A percentile compares a stretch with the other conserved stretches of the same genome.
phyloP scores from a whole-genome alignment of 1,140 invertebrate species.

The Scaptomyza montana region DNA sequence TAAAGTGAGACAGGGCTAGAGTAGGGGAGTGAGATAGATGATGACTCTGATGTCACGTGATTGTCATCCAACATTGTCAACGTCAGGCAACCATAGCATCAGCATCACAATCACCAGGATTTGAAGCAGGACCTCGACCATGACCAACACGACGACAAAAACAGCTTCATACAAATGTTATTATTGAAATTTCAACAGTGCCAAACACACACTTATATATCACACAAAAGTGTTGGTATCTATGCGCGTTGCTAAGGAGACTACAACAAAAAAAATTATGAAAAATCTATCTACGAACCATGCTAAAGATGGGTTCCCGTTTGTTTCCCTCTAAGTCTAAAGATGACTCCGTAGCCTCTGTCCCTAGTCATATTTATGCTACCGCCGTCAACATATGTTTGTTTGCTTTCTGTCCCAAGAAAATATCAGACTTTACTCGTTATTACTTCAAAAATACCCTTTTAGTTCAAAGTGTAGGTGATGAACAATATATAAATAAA shows the following conservation, averaged over 20 bases:
- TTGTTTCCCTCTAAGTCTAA: not conserved
- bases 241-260: constrained; percentile 45
- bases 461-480: too few relatives aligned
- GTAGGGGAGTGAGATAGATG: constrained; percentile 21
- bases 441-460: too few relatives aligned
- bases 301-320: not conserved
- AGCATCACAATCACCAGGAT: constrained; percentile 4
- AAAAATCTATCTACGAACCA: constrained; percentile 74
- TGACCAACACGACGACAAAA: constrained; percentile 53
- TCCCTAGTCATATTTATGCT: constrained; percentile 53
- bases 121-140: not conserved
- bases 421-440: too few relatives aligned
- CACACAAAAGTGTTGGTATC: constrained; percentile 41
- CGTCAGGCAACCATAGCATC: constrained; percentile 34
- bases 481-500: too few relatives aligned
- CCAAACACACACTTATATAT: constrained; percentile 45
- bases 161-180: constrained; percentile 81
- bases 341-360: not conserved
- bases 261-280: constrained; percentile 61
- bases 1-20: constrained; percentile 12
- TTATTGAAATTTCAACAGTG: constrained; percentile 73
- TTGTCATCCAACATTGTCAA: constrained; percentile 76
- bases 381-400: constrained; percentile 52
- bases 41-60: constrained; percentile 69
- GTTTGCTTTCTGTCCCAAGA: constrained; percentile 41